phyloP scores from a whole-genome alignment of 2,113 vertebrate genomes.

The Eulemur rufifrons region DNA sequence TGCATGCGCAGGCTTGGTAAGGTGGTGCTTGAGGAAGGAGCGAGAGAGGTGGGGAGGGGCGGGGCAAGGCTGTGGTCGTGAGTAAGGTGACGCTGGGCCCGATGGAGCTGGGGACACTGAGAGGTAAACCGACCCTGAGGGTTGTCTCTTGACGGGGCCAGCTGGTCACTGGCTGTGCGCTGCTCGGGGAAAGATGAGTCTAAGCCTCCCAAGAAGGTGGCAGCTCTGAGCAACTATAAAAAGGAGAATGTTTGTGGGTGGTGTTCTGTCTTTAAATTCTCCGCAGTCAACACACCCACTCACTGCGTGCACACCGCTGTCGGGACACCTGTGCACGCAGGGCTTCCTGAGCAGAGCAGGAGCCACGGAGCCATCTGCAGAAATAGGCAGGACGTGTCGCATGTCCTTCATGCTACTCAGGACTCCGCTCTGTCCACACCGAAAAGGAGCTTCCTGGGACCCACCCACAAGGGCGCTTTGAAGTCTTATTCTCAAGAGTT shows the following conservation, averaged over 20 bases:
- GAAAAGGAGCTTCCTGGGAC: not conserved
- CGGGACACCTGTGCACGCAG: not conserved
- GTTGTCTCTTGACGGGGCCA: accelerated
- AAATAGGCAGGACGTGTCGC: not conserved
- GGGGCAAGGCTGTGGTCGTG: not conserved
- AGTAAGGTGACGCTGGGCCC: not conserved
- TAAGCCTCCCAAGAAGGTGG: not conserved
- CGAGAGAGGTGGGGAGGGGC: not conserved
- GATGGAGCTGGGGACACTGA: not conserved
- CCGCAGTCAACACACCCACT: accelerated
- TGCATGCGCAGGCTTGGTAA: not conserved
- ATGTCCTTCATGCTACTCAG: accelerated
- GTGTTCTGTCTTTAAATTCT: not conserved
- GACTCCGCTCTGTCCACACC: not conserved
- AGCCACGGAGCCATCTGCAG: not conserved
- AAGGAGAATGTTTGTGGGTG: not conserved
- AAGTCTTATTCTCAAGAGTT: not conserved
- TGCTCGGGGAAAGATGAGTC: not conserved
- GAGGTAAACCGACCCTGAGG: not conserved
- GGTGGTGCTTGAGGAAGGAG: accelerated
- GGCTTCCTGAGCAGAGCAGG: not conserved
- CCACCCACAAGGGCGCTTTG: not conserved
- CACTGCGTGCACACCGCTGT: accelerated
- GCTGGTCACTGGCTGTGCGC: not conserved
- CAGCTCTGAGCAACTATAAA: not conserved